Evolutionary conservation across 2,888 invertebrate species (phyloP).

Genomic region (Didymodactylos carnosus): DNA sequence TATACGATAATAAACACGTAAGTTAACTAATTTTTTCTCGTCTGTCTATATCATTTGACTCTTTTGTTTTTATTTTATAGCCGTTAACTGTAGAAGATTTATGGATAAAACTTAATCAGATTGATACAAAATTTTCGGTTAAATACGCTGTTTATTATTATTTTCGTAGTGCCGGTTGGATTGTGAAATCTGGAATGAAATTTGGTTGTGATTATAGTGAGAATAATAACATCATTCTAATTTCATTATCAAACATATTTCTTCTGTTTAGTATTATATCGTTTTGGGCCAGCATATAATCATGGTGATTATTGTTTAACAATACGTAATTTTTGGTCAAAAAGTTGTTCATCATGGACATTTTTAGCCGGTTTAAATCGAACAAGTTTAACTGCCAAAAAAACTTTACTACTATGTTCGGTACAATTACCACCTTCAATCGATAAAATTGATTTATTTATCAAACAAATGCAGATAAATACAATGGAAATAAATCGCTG

Average conservation of each 20-base stretch:
- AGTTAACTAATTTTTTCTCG: too few species aligned
- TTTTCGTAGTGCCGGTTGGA: conserved; percentile 68
- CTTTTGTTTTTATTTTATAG: background rate
- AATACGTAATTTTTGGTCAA: background rate
- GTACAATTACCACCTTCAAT: background rate
- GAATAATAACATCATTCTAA: background rate
- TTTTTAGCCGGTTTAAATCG: background rate
- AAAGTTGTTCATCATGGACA: background rate
- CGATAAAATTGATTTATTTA: background rate
- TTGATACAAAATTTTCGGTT: conserved; percentile 21
- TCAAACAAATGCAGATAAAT: background rate
- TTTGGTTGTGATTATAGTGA: conserved; percentile 43
- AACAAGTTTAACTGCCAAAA: background rate
- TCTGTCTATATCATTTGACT: too few species aligned
- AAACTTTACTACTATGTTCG: background rate
- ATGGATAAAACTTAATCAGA: background rate
- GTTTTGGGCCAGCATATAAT: background rate
- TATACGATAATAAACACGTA: background rate
- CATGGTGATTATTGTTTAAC: background rate
- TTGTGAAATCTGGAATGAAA: conserved; percentile 66
- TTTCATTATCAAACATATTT: background rate
- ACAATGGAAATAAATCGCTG: conserved; percentile 6
- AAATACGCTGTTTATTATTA: conserved; percentile 59
- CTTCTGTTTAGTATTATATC: background rate
- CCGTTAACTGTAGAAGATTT: background rate